Evolutionary conservation across 2,113 vertebrate species (phyloP).

Genomic region (Girardinichthys multiradiatus): DNA sequence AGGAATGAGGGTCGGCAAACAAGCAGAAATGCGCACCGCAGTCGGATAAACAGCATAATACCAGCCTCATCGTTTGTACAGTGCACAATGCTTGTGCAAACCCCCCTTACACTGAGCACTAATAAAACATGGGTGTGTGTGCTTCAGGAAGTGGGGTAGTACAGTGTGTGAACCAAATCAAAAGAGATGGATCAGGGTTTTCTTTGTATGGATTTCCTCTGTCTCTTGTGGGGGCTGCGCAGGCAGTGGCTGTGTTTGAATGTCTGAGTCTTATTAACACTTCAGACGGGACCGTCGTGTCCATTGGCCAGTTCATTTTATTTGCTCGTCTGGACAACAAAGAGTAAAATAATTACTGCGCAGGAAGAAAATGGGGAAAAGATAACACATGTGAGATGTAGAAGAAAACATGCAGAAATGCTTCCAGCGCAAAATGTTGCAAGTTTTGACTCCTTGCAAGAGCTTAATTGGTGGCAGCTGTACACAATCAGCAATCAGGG

Average conservation of each 20-base stretch:
- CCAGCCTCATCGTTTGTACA: constrained; percentile 42
- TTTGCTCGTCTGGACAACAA: constrained; percentile 33
- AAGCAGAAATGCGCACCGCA: constrained; percentile 73
- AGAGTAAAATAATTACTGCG: constrained; percentile 18
- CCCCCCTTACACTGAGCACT: constrained; percentile 10
- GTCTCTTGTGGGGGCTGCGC: constrained; percentile 28
- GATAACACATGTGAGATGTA: not conserved
- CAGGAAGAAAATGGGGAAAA: constrained; percentile 6
- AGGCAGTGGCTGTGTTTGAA: constrained; percentile 35
- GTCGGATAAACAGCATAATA: constrained; percentile 66
- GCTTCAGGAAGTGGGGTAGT: constrained; percentile 2
- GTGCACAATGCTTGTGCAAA: constrained; percentile 32
- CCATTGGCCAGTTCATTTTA: constrained; percentile 23
- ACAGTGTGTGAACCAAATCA: constrained; percentile 55
- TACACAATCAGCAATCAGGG: constrained; percentile 71
- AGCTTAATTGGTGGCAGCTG: constrained; percentile 69
- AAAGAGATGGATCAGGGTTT: constrained; percentile 54
- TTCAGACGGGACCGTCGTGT: constrained; percentile 37
- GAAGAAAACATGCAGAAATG: not conserved
- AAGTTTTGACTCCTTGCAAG: constrained; percentile 24
- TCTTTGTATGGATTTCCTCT: constrained; percentile 63
- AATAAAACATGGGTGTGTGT: constrained; percentile 27
- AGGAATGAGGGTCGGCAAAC: constrained; percentile 58
- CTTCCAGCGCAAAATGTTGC: constrained; percentile 18
- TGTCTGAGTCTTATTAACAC: constrained; percentile 56